Evolutionary conservation across 2,797 vertebrate species (phyloP).

Genomic region (Natrix natrix): DNA sequence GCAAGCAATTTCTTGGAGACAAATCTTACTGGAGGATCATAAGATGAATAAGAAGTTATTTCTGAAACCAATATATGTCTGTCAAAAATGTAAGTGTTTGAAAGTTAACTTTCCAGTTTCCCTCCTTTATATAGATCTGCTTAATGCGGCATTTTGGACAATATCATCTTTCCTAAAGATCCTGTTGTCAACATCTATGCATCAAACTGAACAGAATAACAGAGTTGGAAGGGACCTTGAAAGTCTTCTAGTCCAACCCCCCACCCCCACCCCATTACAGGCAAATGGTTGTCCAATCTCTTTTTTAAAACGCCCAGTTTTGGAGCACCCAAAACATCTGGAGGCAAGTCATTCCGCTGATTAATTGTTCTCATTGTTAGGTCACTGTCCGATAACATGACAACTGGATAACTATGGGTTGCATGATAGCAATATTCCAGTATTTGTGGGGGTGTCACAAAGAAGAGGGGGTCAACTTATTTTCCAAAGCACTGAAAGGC

Average conservation of each 20-base stretch:
- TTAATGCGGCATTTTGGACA: accelerated
- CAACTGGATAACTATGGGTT: neutral
- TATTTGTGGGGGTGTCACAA: neutral
- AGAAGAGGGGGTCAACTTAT: neutral
- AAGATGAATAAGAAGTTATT: neutral
- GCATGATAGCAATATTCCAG: neutral
- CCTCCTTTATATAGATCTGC: neutral
- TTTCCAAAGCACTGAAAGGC: neutral
- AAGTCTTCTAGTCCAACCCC: neutral
- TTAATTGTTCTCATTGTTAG: neutral
- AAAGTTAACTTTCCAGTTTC: neutral
- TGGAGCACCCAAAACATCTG: neutral
- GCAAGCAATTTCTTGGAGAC: neutral
- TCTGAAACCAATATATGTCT: neutral
- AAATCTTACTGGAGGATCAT: neutral
- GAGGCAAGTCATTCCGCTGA: neutral
- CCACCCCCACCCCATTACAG: neutral
- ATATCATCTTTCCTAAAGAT: neutral
- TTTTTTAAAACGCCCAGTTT: neutral
- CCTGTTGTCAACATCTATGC: neutral
- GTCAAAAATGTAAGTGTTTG: neutral
- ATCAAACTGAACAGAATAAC: neutral
- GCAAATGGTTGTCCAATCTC: neutral
- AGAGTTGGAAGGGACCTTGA: neutral
- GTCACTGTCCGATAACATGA: neutral